Base-by-base conservation (phyloP, 2,888 invertebrate genomes). In the Lasioglossum villosulum region DNA sequence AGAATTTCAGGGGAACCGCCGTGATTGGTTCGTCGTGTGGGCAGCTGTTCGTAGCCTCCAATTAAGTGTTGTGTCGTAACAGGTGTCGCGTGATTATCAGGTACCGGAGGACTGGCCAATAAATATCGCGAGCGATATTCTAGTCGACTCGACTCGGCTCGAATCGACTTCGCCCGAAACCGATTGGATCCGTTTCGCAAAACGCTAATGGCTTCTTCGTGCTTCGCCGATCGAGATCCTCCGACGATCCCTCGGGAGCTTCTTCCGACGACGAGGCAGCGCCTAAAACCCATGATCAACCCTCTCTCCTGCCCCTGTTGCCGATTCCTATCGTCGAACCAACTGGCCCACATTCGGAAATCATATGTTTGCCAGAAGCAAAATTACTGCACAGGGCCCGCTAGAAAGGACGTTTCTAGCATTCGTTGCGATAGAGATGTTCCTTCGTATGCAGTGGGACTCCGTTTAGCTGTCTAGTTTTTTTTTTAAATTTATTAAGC, bases 1-100 rank as follows among this genome's bases (percentile, higher is more conserved):
- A 86, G 89, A 91, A 91, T 91, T 91, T 90, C 85, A 77, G 90
- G 76, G 76, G 84, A 86, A 89, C 83, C 77, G 91, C 86, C 91
- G 90, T 91, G 90, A 91, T 91, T 91, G 90, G 90, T 88, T 89
- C 91, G 84, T 76, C 87, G 87, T 90, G 87, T 90, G 87, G 89
- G 91, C 91, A 91, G 91, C 91, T 91, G 91, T 90, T 90, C 88
- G 86, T 90, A 72, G 84, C 86, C 84, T 82, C 91, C 88, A 91
- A 91, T 91, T 91, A 91, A 91, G 90, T 90, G 91, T 88, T 90
- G 91, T 89, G 91, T 90, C 91, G 91, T 91, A 91, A 91, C 91
- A 91, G 91, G 91, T 91, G 91, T 91, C 91, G 91, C 90, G 84
- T 88, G 91, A 91, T 91, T 90, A 91, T 90, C 89, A 83, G 87